Conservation (phyloP, 2,113 vertebrate genomes). For the Garra rufa region DNA sequence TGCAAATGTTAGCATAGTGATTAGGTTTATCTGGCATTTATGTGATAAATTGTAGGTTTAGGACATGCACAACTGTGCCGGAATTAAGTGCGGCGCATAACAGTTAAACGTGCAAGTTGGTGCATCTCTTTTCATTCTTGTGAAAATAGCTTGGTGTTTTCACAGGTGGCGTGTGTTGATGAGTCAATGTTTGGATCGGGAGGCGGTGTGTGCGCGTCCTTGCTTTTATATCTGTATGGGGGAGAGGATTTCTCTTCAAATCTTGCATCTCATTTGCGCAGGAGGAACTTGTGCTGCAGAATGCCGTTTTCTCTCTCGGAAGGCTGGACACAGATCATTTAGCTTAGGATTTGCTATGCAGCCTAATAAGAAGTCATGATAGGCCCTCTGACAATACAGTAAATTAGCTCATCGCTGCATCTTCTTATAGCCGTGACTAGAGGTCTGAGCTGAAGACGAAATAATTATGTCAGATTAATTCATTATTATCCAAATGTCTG, state of each 20-base stretch:
- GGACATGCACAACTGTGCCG: conserved; percentile 7
- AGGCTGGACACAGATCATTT: conserved; percentile 45
- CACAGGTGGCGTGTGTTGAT: conserved; percentile 38
- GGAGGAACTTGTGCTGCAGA: conserved; percentile 30
- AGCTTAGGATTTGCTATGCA: conserved; percentile 41
- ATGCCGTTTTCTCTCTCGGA: background rate
- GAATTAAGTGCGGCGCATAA: conserved; percentile 10
- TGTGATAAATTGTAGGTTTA: conserved; percentile 38
- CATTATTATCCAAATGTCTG: conserved; percentile 41
- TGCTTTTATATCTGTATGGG: conserved; percentile 7
- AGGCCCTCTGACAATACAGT: conserved; percentile 42
- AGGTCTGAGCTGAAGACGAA: conserved; percentile 27
- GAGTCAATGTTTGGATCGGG: conserved; percentile 29
- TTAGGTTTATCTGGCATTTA: conserved; percentile 43
- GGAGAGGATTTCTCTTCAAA: conserved; percentile 38
- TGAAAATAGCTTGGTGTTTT: conserved; percentile 31
- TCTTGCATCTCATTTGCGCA: conserved; percentile 28
- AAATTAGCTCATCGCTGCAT: conserved; percentile 49
- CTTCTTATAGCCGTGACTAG: conserved; percentile 34
- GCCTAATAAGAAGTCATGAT: conserved; percentile 46
- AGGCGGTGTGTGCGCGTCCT: conserved; percentile 8
- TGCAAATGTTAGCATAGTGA: conserved; percentile 46
- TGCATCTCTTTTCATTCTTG: conserved; percentile 26
- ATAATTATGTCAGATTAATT: conserved; percentile 49
- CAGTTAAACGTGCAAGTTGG: conserved; percentile 6